Conservation (phyloP, 2,888 invertebrate species). For the Cyclophora punctaria region DNA sequence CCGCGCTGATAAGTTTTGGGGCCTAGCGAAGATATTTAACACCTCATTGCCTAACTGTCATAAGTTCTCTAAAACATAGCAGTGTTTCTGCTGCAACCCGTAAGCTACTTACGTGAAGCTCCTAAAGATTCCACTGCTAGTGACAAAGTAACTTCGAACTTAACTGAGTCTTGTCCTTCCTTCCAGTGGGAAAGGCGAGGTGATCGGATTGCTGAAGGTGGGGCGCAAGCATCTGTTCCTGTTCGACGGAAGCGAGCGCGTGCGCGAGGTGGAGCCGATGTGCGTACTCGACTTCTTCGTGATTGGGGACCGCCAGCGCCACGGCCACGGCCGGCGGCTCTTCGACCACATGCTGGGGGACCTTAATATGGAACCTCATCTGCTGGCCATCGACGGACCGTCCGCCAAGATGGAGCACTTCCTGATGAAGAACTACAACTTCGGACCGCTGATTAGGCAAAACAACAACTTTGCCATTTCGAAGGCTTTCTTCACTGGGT, state of each 20-base stretch:
- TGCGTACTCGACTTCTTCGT: slow-evolving; percentile 97
- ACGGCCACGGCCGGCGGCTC: slow-evolving; percentile 87
- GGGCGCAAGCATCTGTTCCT: slow-evolving; percentile 93
- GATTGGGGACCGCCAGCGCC: slow-evolving; percentile 86
- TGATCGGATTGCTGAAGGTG: slow-evolving; percentile 92
- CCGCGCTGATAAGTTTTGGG: no score
- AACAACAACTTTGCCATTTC: slow-evolving; percentile 59
- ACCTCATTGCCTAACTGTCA: no score
- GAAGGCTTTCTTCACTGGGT: slow-evolving; percentile 37
- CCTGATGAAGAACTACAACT: slow-evolving; percentile 86
- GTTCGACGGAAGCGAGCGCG: slow-evolving; percentile 80
- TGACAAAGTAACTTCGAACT: no score
- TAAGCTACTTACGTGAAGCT: no score
- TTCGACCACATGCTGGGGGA: slow-evolving; percentile 93
- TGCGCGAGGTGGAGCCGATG: slow-evolving; percentile 86
- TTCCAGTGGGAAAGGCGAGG: slow-evolving; percentile 77
- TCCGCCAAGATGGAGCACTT: slow-evolving; percentile 92
- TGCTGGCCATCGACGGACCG: slow-evolving; percentile 94
- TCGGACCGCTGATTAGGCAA: slow-evolving; percentile 54
- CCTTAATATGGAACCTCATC: slow-evolving; percentile 58
- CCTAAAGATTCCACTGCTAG: no score
- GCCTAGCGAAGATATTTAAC: no score
- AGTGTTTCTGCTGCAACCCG: no score
- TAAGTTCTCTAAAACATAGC: no score
- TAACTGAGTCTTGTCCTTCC: not conserved